Evolutionary conservation across 2,113 vertebrate genomes (phyloP).

Genomic region (Notothenia rossii): DNA sequence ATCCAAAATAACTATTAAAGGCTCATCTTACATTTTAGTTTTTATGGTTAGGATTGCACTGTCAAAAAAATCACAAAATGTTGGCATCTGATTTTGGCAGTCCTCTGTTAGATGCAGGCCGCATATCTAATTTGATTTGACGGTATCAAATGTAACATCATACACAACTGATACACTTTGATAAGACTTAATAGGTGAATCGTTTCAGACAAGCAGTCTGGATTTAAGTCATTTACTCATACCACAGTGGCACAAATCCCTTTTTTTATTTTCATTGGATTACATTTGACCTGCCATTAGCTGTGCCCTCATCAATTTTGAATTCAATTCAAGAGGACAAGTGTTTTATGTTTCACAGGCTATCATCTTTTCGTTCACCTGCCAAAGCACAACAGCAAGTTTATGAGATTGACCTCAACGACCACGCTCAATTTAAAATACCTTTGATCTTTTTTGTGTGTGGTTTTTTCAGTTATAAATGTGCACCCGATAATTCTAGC

Average conservation of each 20-base stretch:
- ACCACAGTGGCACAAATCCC: background rate
- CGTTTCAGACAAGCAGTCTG: slow-evolving; percentile 10
- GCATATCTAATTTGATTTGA: slow-evolving; percentile 5
- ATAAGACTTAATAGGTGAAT: background rate
- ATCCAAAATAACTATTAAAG: slow-evolving; percentile 29
- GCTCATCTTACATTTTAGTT: slow-evolving; percentile 19
- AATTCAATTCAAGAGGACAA: slow-evolving; percentile 50
- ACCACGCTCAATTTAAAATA: slow-evolving; percentile 68
- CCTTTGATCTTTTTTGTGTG: slow-evolving; percentile 45
- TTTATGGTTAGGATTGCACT: background rate
- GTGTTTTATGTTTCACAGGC: slow-evolving; percentile 77
- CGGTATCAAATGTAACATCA: background rate
- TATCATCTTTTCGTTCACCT: slow-evolving; percentile 61
- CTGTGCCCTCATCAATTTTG: slow-evolving; percentile 60
- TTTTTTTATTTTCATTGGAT: slow-evolving; percentile 77
- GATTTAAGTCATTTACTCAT: background rate
- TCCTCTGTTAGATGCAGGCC: background rate
- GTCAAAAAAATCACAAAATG: slow-evolving; percentile 1
- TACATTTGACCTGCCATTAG: slow-evolving; percentile 67
- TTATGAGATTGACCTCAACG: slow-evolving; percentile 63
- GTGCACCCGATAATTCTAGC: background rate
- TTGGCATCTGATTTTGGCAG: background rate
- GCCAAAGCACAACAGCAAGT: slow-evolving; percentile 67
- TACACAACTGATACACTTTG: background rate
- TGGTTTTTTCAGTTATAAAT: slow-evolving; percentile 32